A percentile compares a stretch with the other conserved stretches of the same genome.
Evolutionary conservation across 2,797 vertebrate species (phyloP).

Genomic region (Cyclura pinguis): DNA sequence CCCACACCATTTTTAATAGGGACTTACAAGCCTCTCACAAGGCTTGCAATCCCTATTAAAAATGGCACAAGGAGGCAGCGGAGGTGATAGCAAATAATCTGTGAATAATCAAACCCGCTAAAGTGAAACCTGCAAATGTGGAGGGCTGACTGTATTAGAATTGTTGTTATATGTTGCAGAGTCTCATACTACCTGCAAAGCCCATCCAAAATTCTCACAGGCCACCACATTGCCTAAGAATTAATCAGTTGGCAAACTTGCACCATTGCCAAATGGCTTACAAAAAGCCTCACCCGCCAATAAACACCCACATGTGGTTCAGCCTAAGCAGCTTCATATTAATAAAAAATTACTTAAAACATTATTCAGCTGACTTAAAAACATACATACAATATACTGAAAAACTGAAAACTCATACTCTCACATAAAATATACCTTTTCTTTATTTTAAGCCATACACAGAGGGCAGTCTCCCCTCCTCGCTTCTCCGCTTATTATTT

Average conservation of each 20-base stretch:
- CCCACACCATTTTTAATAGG: too few relatives aligned
- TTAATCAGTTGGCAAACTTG: not conserved
- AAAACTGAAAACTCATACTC: not conserved
- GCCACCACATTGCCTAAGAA: not conserved
- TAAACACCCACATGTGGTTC: not conserved
- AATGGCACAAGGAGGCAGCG: too few relatives aligned
- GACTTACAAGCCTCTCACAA: too few relatives aligned
- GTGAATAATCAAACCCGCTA: too few relatives aligned
- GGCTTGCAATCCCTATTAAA: too few relatives aligned
- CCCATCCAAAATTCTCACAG: not conserved
- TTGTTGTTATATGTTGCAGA: not conserved
- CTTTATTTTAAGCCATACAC: not conserved
- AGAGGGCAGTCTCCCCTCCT: too few relatives aligned
- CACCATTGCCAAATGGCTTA: not conserved
- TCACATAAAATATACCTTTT: not conserved
- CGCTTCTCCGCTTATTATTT: not conserved
- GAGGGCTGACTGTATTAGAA: not conserved
- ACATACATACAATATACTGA: not conserved
- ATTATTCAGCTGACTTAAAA: not conserved
- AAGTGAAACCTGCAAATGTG: not conserved
- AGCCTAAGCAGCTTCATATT: not conserved
- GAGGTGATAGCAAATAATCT: too few relatives aligned
- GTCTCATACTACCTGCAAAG: not conserved
- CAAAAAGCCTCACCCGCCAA: not conserved
- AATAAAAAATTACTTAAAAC: not conserved